Evolutionary conservation across 2,888 invertebrate species (phyloP).

Genomic region (Perizoma affinitatum): DNA sequence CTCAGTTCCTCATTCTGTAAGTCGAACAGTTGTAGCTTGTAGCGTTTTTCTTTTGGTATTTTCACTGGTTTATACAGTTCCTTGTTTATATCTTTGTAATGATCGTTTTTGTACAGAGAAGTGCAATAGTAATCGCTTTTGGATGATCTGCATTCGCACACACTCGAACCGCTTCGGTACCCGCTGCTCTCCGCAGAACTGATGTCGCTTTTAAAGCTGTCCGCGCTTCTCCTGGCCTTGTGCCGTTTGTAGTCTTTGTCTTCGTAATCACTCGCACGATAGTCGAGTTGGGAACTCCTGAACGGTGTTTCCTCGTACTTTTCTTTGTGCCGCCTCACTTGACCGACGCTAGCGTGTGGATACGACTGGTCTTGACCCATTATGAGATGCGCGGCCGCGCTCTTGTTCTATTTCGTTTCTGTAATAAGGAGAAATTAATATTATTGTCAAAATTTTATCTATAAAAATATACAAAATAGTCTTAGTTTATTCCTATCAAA

Average conservation of each 20-base stretch:
- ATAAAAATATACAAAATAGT: too few relatives aligned
- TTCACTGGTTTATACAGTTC: constrained; percentile 80
- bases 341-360: constrained; percentile 62
- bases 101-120: constrained; percentile 80
- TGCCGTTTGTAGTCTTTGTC: constrained; percentile 61
- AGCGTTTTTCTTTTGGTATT: constrained; percentile 76
- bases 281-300: constrained; percentile 52
- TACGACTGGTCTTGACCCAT: constrained; percentile 81
- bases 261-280: constrained; percentile 58
- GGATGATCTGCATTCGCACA: constrained; percentile 72
- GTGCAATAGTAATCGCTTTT: constrained; percentile 74
- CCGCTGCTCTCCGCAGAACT: constrained; percentile 78
- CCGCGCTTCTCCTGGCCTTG: constrained; percentile 66
- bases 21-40: constrained; percentile 74
- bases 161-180: constrained; percentile 76
- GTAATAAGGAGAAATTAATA: constrained; percentile 51
- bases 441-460: too few relatives aligned
- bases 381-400: constrained; percentile 60
- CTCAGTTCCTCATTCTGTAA: constrained; percentile 67
- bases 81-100: constrained; percentile 77
- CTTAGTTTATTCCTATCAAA: too few relatives aligned
- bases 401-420: constrained; percentile 59
- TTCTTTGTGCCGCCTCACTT: constrained; percentile 63
- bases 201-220: constrained; percentile 76
- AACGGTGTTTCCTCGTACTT: constrained; percentile 67